A percentile compares a stretch with the other conserved stretches of the same genome.
Conservation (phyloP, 2,888 invertebrate species). For the Nomada lathburiana region DNA sequence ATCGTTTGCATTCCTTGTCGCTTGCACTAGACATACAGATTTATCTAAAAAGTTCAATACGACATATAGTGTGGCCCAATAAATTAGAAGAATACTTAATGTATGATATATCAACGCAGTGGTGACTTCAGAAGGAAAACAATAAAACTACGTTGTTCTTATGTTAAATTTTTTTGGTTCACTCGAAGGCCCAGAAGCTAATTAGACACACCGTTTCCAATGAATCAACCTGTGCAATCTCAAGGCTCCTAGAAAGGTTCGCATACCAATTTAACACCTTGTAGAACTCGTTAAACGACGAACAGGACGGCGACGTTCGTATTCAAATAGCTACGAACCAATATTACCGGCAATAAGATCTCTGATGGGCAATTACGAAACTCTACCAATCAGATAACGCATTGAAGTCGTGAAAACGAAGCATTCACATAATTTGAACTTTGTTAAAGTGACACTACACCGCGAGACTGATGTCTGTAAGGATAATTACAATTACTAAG, state of each 20-base stretch:
- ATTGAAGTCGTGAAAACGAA: slow-evolving; percentile 9
- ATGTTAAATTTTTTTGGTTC: background rate
- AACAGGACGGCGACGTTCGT: background rate
- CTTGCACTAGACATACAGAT: too few species aligned
- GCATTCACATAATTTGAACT: slow-evolving; percentile 13
- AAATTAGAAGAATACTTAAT: too few species aligned
- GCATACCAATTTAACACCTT: slow-evolving; percentile 14
- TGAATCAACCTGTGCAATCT: background rate
- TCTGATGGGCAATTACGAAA: slow-evolving; percentile 40
- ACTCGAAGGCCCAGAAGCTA: background rate
- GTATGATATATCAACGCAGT: too few species aligned
- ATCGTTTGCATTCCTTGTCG: too few species aligned
- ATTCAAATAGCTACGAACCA: slow-evolving; percentile 33
- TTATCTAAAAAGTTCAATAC: too few species aligned
- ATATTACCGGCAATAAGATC: slow-evolving; percentile 49
- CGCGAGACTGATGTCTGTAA: background rate
- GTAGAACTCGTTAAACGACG: slow-evolving; percentile 5
- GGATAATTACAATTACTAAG: background rate
- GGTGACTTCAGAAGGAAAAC: background rate
- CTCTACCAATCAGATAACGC: slow-evolving; percentile 2
- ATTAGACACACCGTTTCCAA: background rate
- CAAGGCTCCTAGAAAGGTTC: background rate
- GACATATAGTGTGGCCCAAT: too few species aligned
- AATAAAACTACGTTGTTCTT: background rate
- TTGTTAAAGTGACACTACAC: background rate